A percentile compares a stretch with the other conserved stretches of the same genome.
Evolutionary conservation across 1,140 invertebrate genomes (phyloP).

Genomic region (Drosophila neocordata): DNA sequence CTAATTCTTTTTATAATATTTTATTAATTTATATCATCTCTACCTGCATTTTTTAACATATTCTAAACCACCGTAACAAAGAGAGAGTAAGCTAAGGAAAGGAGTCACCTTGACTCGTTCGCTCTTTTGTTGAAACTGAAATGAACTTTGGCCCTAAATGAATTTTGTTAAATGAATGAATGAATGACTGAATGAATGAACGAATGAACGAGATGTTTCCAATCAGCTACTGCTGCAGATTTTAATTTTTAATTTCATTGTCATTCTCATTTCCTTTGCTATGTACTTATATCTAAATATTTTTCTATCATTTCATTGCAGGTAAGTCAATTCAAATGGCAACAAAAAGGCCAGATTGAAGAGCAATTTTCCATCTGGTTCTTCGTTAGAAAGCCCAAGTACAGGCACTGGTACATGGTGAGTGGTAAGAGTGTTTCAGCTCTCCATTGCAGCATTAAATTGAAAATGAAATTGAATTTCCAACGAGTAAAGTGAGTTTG

Average conservation of each 20-base stretch:
- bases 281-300: constrained; percentile 40
- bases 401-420: background rate
- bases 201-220: background rate
- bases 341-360: constrained; percentile 48
- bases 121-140: constrained; percentile 17
- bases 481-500: constrained; percentile 41
- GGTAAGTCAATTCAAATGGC: constrained; percentile 69
- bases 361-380: constrained; percentile 22
- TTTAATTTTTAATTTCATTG: constrained; percentile 5
- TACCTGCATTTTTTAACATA: background rate
- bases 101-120: constrained; percentile 17
- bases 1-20: no score
- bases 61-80: background rate
- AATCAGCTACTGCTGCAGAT: constrained; percentile 4
- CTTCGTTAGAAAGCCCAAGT: background rate
- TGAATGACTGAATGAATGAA: constrained; percentile 10
- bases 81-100: background rate
- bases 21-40: no score
- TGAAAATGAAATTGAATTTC: constrained; percentile 80
- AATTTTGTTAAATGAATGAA: constrained; percentile 4
- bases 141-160: constrained; percentile 16
- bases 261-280: constrained; percentile 32
- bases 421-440: background rate
- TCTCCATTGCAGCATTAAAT: constrained; percentile 72
- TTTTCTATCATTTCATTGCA: constrained; percentile 75